Base-by-base conservation (phyloP, 2,888 invertebrate genomes). In the Drosophila prolongata region DNA sequence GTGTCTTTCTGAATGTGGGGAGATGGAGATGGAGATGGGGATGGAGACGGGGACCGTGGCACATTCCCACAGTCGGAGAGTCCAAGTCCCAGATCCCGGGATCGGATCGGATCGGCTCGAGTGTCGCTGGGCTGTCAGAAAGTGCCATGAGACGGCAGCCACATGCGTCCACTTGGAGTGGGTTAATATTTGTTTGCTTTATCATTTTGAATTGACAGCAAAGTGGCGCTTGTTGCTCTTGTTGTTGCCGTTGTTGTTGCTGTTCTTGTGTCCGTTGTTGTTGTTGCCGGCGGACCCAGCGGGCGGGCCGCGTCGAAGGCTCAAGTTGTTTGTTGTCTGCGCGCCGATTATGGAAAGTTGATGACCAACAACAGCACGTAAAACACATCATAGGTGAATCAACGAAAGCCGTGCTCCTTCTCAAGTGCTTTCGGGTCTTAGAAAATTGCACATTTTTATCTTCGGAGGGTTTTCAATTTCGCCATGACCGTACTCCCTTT, bases 121-220 rank as follows among this genome's bases (percentile, higher is more conserved):
- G 83, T 83, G 82, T 83, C 86, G 86, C 80, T 85, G 83, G 70
- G 76, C 88, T 84, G 83, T 83, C 83, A 83, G 87, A 83, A 83
- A 83, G 83, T 83, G 81, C 86, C 87, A 86, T 82, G 81, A 81
- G 81, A 83, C 84, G 87, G 81, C 87, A 80, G 84, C 81, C 81
- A 82, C 84, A 80, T 80, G 85, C 83, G 84, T 87, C 76, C 79
- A 79, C 89, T 87, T 89, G 77, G 89, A 91, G 91, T 90, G 91
- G 90, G 91, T 91, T 91, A 91, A 91, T 91, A 91, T 91, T 91
- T 91, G 89, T 89, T 91, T 91, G 90, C 84, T 91, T 91, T 90
- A 90, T 90, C 89, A 90, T 90, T 90, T 91, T 81, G 87, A 91
- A 89, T 91, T 92, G 92, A 90, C 91, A 91, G 90, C 84, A 79